These are phyloP conservation scores for Drosophila miranda DNA, from an alignment of 1,140 invertebrate genomes.

Conservation along the genomic window DNA sequence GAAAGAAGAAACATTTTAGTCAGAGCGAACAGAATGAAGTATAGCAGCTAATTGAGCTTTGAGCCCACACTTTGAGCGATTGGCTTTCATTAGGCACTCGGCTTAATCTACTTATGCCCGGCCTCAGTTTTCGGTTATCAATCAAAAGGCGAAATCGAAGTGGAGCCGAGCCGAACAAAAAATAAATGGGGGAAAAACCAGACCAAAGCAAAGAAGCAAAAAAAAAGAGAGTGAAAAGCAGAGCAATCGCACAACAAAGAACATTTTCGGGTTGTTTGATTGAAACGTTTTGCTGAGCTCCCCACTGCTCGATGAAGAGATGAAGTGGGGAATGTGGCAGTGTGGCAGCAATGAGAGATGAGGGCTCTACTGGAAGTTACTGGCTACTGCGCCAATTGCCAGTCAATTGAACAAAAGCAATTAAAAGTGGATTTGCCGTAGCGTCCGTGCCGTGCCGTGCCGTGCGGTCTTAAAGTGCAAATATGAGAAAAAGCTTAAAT, in stretches of 20 bases:
- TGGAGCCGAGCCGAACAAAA: slow-evolving; percentile 40
- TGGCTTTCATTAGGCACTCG: slow-evolving; percentile 68
- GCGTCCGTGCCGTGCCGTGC: neutral
- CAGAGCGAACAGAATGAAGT: neutral
- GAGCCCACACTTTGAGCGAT: slow-evolving; percentile 67
- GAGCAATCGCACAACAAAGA: slow-evolving; percentile 58
- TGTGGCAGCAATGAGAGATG: slow-evolving; percentile 4
- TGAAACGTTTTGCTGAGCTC: slow-evolving; percentile 45
- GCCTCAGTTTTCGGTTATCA: slow-evolving; percentile 62
- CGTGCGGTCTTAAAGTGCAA: slow-evolving; percentile 67
- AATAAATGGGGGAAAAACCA: slow-evolving; percentile 27
- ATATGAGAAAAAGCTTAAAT: slow-evolving; percentile 71
- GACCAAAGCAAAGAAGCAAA: slow-evolving; percentile 18
- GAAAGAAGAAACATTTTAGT: neutral
- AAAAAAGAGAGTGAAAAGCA: slow-evolving; percentile 12
- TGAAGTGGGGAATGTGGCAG: slow-evolving; percentile 16
- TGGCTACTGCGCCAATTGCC: slow-evolving; percentile 47
- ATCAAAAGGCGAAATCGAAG: slow-evolving; percentile 60
- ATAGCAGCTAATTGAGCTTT: slow-evolving; percentile 43
- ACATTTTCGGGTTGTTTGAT: slow-evolving; percentile 41
- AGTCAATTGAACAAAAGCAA: slow-evolving; percentile 82
- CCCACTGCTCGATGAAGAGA: slow-evolving; percentile 8
- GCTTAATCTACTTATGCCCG: slow-evolving; percentile 70
- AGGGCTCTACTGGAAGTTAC: neutral
- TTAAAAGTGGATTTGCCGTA: slow-evolving; percentile 77